Percentiles rank a stretch among this genome's conserved stretches.
phyloP scores from a whole-genome alignment of 2,888 invertebrate species.

The Ectemnius lituratus region DNA sequence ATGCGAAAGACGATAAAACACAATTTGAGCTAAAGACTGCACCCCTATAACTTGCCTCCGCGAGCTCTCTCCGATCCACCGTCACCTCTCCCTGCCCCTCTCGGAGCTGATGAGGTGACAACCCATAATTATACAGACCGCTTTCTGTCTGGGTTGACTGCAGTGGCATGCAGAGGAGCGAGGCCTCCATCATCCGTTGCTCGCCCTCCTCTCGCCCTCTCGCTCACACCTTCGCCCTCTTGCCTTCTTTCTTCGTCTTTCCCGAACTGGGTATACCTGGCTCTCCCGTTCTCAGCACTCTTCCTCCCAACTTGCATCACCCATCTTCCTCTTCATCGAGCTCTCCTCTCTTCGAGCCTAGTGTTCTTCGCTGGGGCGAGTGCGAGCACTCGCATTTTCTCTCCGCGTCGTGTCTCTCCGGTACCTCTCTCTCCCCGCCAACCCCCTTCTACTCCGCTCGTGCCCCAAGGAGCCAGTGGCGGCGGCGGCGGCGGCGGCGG shows the following conservation, averaged over 20 bases:
- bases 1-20: constrained; percentile 75
- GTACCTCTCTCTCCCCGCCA: constrained; percentile 1
- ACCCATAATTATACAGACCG: constrained; percentile 78
- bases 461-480: constrained; percentile 18
- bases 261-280: neutral
- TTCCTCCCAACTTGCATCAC: constrained; percentile 36
- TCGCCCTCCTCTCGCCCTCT: constrained; percentile 46
- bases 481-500: too few relatives aligned
- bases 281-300: constrained; percentile 9
- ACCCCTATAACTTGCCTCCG: constrained; percentile 68
- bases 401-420: constrained; percentile 29
- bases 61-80: constrained; percentile 35
- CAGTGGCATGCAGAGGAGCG: constrained; percentile 75
- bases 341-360: constrained; percentile 7
- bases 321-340: constrained; percentile 25
- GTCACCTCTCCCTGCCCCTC: constrained; percentile 51
- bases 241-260: neutral
- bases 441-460: constrained; percentile 1
- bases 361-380: constrained; percentile 28
- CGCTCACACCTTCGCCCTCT: constrained; percentile 32
- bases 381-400: constrained; percentile 22
- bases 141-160: constrained; percentile 77
- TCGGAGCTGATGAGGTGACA: constrained; percentile 77
- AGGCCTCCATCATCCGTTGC: constrained; percentile 71
- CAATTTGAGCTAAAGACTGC: constrained; percentile 77